phyloP scores from a whole-genome alignment of 2,888 invertebrate species.

The Thymelicus acteon region DNA sequence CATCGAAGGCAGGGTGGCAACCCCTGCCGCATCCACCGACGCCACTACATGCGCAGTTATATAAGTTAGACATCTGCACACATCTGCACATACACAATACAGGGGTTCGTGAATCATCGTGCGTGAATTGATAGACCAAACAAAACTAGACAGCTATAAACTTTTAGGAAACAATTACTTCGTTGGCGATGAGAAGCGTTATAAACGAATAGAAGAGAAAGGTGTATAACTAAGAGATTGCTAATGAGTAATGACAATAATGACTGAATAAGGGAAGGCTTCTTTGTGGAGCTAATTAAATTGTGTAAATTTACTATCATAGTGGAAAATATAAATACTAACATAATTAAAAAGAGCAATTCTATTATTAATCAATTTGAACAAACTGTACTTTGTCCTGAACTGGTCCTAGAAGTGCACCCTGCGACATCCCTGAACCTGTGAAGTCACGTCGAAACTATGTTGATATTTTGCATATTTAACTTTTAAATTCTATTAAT shows the following conservation, averaged over 20 bases:
- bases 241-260: background rate
- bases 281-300: no score
- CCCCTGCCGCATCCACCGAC: slow-evolving; percentile 53
- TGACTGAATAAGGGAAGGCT: no score
- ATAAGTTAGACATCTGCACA: slow-evolving; percentile 54
- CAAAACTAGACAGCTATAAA: slow-evolving; percentile 44
- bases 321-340: no score
- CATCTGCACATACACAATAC: slow-evolving; percentile 48
- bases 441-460: background rate
- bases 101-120: slow-evolving; percentile 56
- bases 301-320: no score
- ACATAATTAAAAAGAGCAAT: no score
- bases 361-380: background rate
- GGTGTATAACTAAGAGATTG: background rate
- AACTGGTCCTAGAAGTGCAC: background rate
- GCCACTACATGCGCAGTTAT: slow-evolving; percentile 60
- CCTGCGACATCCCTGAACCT: background rate
- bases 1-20: slow-evolving; percentile 56
- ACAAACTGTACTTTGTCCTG: background rate
- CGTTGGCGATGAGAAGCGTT: background rate
- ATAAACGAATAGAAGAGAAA: slow-evolving; percentile 29
- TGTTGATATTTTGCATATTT: background rate
- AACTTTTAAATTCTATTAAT: slow-evolving; percentile 10
- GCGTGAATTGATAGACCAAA: slow-evolving; percentile 50
- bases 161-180: slow-evolving; percentile 40